Evolutionary conservation across 2,888 invertebrate genomes (phyloP).

Genomic region (Cremastinae sp.): DNA sequence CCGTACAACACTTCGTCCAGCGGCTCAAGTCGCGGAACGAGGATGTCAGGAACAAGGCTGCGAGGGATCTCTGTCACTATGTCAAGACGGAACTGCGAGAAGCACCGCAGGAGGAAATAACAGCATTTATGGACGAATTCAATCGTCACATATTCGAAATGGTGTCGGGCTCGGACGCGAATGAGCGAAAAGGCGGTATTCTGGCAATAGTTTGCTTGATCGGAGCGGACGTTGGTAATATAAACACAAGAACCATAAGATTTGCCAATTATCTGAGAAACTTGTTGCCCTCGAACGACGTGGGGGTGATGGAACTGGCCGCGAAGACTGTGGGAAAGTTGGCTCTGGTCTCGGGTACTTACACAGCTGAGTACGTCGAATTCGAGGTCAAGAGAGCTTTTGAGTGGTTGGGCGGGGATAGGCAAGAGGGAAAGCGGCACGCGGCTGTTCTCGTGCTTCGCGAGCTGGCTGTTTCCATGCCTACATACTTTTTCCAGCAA

Average conservation of each 20-base stretch:
- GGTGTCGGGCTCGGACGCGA: slow-evolving; percentile 95
- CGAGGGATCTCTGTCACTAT: slow-evolving; percentile 93
- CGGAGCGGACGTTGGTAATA: slow-evolving; percentile 95
- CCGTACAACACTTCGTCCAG: slow-evolving; percentile 90
- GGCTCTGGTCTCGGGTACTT: slow-evolving; percentile 94
- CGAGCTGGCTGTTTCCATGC: slow-evolving; percentile 96
- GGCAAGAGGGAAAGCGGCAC: slow-evolving; percentile 94
- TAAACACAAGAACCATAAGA: slow-evolving; percentile 92
- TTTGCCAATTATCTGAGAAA: slow-evolving; percentile 96
- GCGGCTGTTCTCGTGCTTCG: slow-evolving; percentile 95
- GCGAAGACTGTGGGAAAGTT: slow-evolving; percentile 97
- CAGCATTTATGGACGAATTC: slow-evolving; percentile 95
- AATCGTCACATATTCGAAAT: slow-evolving; percentile 98
- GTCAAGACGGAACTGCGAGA: slow-evolving; percentile 95
- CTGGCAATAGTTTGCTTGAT: slow-evolving; percentile 97
- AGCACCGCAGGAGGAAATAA: slow-evolving; percentile 94
- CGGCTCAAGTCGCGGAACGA: slow-evolving; percentile 94
- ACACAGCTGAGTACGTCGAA: slow-evolving; percentile 98
- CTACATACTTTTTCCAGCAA: slow-evolving; percentile 98
- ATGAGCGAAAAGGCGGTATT: slow-evolving; percentile 97
- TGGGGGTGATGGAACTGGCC: slow-evolving; percentile 96
- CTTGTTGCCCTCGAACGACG: slow-evolving; percentile 93
- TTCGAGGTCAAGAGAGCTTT: slow-evolving; percentile 97
- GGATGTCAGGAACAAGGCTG: slow-evolving; percentile 91
- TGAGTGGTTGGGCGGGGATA: slow-evolving; percentile 95